Evolutionary conservation across 1,140 invertebrate genomes (phyloP).

Genomic region (Gryllus bimaculatus): DNA sequence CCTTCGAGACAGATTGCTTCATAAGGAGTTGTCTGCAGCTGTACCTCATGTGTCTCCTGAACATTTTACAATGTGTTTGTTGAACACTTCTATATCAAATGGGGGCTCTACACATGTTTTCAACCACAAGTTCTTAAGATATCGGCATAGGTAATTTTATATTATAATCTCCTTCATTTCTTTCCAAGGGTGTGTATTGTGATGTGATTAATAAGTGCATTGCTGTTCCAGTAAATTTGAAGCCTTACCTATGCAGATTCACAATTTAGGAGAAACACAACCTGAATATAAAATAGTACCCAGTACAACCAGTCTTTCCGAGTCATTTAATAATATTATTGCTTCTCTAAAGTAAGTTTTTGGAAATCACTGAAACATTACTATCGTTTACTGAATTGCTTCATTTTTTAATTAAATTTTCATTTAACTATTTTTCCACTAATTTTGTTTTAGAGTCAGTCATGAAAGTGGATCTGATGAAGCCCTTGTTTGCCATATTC

Average conservation of each 20-base stretch:
- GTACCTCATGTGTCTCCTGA: constrained; percentile 33
- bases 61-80: constrained; percentile 42
- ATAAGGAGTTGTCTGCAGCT: constrained; percentile 44
- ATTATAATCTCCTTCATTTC: neutral
- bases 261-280: constrained; percentile 35
- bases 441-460: neutral
- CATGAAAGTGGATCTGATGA: constrained; percentile 10
- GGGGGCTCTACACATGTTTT: constrained; percentile 44
- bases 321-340: constrained; percentile 20
- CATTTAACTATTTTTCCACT: neutral
- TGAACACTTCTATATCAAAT: constrained; percentile 38
- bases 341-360: constrained; percentile 14
- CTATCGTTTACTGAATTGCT: too few relatives aligned
- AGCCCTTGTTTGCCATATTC: constrained; percentile 14
- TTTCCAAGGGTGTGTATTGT: neutral
- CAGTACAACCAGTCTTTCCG: constrained; percentile 18
- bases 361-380: too few relatives aligned
- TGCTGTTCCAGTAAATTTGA: constrained; percentile 29
- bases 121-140: constrained; percentile 38
- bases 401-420: too few relatives aligned
- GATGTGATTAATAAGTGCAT: too few relatives aligned
- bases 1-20: constrained; percentile 45
- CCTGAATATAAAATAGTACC: constrained; percentile 25
- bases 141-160: constrained; percentile 29
- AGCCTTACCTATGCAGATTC: constrained; percentile 34